Evolutionary conservation across 1,140 invertebrate species (phyloP), one percentile per base, ranked within the genome.

Genomic region (Caenorhabditis latens): DNA sequence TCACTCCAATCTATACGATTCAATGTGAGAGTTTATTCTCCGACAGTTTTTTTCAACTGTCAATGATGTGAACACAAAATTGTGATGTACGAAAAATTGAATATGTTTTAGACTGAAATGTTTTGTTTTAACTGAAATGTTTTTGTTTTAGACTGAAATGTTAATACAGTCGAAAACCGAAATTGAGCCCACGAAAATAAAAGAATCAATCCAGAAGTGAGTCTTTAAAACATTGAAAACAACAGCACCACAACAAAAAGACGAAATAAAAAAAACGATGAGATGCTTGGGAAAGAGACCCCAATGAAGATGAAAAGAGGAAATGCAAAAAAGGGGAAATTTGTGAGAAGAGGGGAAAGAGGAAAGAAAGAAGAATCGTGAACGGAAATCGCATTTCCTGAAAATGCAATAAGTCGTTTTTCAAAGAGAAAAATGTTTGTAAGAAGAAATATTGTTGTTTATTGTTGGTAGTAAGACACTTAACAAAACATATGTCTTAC

Each of bases 371-470:
- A 71, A 21, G 11, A 46, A 24, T 43, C 19, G 8, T 43, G 65
- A 71, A 43, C 40, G 65, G 65, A 71, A 71, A 71, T 71, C 65
- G 65, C 65, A 71, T 71, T 71, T 71, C 65, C 65, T 71, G 65
- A 71, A 71, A 43, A 71, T 71, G 65, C 24, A 63, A 63, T 63
- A n/a, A 71, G 65, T 71, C 40, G 40, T 19, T 43, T 71, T 46
- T 71, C 16, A 1, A 13, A 65, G 24, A 40, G 57, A 65, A 40
- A 24, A 65, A 11, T 65, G 24, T 40, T 65, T 65, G 61, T 13
- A 63, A 13, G n/a, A 32, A 24, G n/a, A 58, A 58, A 58, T 63
- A 13, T 32, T 8, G 24, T 24, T 6, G 61, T 63, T 63, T 63
- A 6, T 32, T 32, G 4, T 19, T 13, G 8, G 9, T 11, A 8